These are phyloP conservation scores for Druon quercuslanigerum DNA, from an alignment of 1,140 invertebrate species.

Conservation along the genomic window DNA sequence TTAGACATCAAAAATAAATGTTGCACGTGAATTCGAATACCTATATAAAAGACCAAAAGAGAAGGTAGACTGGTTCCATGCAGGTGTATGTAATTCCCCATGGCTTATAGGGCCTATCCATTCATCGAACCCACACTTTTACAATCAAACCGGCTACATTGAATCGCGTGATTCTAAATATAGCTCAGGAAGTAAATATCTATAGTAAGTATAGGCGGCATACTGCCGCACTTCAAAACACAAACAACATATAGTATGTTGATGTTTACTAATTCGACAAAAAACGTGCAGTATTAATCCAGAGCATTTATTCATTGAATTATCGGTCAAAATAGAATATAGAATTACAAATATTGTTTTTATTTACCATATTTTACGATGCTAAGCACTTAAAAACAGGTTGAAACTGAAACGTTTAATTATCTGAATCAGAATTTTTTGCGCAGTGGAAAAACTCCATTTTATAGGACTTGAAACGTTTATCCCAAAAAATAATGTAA, in stretches of 20 bases:
- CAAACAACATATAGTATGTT: conserved; percentile 30
- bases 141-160: neutral
- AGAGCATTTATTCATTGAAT: too few species aligned
- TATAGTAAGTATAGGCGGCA: conserved; percentile 40
- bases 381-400: too few species aligned
- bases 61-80: conserved; percentile 37
- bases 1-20: neutral
- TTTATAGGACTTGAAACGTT: too few species aligned
- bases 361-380: too few species aligned
- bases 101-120: neutral
- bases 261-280: conserved; percentile 28
- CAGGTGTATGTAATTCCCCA: conserved; percentile 37
- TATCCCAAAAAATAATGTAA: too few species aligned
- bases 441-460: too few species aligned
- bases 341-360: too few species aligned
- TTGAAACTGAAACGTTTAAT: too few species aligned
- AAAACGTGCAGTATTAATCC: conserved; percentile 12
- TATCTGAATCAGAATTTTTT: too few species aligned
- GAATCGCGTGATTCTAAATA: conserved; percentile 37
- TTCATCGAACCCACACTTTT: conserved; percentile 1
- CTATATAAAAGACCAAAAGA: neutral
- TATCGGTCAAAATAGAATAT: too few species aligned
- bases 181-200: conserved; percentile 40
- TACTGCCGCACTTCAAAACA: conserved; percentile 44
- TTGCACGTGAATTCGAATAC: neutral